These are phyloP conservation scores for Phenganax subtilis DNA, from an alignment of 92 coral and sea anemone species.

Conservation along the genomic window DNA sequence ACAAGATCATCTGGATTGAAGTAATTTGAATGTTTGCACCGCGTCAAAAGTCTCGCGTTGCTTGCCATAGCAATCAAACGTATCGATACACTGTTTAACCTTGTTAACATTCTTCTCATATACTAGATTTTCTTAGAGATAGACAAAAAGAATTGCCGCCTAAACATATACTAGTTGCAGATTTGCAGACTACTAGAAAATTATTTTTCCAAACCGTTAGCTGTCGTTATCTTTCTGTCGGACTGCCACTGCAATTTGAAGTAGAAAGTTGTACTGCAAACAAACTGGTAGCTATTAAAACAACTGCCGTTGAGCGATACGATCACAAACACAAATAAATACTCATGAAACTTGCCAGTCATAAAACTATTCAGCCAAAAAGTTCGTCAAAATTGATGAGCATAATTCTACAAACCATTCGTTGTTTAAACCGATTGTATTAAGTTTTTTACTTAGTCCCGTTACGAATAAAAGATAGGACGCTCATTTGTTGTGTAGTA, in stretches of 20 bases:
- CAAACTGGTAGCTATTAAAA: neutral
- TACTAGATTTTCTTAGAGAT: no score
- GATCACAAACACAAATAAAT: neutral
- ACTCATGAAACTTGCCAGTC: neutral
- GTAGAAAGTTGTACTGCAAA: neutral
- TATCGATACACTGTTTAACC: neutral
- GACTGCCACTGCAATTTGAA: neutral
- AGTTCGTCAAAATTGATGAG: no score
- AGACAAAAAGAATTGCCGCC: no score
- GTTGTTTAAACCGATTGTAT: neutral
- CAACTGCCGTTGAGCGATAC: conserved; percentile 4
- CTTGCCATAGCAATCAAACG: conserved; percentile 2
- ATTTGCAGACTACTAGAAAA: neutral
- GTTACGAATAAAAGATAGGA: neutral
- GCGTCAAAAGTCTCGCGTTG: neutral
- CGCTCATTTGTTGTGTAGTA: conserved; percentile 11
- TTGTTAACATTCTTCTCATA: neutral
- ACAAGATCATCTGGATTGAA: neutral
- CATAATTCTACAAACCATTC: no score
- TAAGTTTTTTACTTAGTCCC: neutral
- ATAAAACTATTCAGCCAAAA: neutral
- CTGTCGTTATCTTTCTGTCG: neutral
- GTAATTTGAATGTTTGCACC: neutral
- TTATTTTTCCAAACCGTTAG: neutral
- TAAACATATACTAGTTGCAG: neutral